Percentiles rank a stretch among this genome's conserved stretches.
Conservation (phyloP, 2,113 vertebrate species). For the Channa argus region DNA sequence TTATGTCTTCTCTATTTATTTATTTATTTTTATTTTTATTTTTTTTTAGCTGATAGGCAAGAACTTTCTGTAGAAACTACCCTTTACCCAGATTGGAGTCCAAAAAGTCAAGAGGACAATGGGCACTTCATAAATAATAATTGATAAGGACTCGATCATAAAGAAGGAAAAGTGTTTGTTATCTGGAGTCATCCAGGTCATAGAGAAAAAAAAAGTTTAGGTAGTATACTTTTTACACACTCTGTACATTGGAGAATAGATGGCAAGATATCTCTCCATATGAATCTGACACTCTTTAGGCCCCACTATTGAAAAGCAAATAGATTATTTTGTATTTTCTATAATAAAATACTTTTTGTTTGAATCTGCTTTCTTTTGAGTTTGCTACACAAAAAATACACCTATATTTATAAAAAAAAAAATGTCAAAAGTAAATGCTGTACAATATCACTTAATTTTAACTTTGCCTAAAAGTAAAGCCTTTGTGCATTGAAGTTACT, state of each 20-base stretch:
- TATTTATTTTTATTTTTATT: too few relatives aligned
- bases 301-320: neutral
- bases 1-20: neutral
- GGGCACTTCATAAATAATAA: slow-evolving; percentile 10
- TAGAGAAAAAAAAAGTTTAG: slow-evolving; percentile 8
- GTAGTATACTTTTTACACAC: neutral
- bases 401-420: too few relatives aligned
- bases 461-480: too few relatives aligned
- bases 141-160: slow-evolving; percentile 36
- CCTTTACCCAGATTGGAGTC: slow-evolving; percentile 44
- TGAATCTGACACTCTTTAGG: neutral
- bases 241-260: neutral
- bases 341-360: too few relatives aligned
- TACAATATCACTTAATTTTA: neutral
- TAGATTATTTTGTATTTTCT: neutral
- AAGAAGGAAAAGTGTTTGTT: slow-evolving; percentile 33
- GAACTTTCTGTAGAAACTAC: slow-evolving; percentile 4
- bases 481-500: too few relatives aligned
- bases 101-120: slow-evolving; percentile 25
- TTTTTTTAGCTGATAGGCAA: slow-evolving; percentile 26
- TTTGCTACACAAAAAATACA: too few relatives aligned
- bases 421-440: too few relatives aligned
- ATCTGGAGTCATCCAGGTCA: slow-evolving; percentile 25
- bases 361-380: neutral
- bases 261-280: neutral